Conservation (phyloP, 2,113 vertebrate species). For the Gambusia affinis region DNA sequence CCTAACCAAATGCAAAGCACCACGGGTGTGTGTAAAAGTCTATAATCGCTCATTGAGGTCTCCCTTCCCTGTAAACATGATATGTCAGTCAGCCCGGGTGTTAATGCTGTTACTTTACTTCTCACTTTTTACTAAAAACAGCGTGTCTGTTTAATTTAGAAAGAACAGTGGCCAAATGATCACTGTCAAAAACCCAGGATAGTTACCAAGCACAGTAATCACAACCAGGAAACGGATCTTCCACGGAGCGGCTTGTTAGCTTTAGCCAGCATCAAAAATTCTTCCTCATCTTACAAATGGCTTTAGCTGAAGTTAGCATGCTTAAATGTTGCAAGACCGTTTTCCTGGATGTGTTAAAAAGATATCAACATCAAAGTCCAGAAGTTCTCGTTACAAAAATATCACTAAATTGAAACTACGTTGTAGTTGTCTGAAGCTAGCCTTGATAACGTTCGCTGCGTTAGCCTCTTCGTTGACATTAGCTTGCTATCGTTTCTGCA, state of each 20-base stretch:
- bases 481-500: conserved; percentile 47
- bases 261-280: conserved; percentile 55
- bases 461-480: conserved; percentile 64
- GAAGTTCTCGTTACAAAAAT: not conserved
- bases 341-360: not conserved
- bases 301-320: conserved; percentile 13
- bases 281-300: conserved; percentile 15
- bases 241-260: conserved; percentile 45
- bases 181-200: not conserved
- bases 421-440: conserved; percentile 20
- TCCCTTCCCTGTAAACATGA: not conserved
- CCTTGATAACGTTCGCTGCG: conserved; percentile 32
- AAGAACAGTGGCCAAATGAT: not conserved
- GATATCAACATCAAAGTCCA: not conserved
- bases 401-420: conserved; percentile 32
- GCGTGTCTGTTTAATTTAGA: fast-evolving
- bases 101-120: not conserved
- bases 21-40: not conserved
- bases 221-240: conserved; percentile 69
- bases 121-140: not conserved
- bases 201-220: conserved; percentile 19
- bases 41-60: not conserved
- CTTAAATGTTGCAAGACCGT: not conserved
- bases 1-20: not conserved
- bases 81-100: too few relatives aligned